Base-by-base conservation (phyloP, 2,888 invertebrate species). In the Adelognathus sp. region DNA sequence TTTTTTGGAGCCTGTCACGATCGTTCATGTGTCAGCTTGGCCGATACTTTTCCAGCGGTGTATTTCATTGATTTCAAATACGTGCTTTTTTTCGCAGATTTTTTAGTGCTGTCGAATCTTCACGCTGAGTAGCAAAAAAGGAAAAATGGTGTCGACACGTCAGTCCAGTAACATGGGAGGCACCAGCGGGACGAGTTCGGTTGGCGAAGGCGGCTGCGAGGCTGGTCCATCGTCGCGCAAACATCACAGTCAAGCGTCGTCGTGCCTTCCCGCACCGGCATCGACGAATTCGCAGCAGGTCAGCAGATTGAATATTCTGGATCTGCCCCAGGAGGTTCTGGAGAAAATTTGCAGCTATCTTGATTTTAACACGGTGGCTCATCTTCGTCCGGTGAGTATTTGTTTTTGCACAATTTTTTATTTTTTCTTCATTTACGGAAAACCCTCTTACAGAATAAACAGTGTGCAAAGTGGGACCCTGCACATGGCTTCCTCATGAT, bases 261-360 rank as follows among this genome's bases (percentile, higher is more conserved):
- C 71, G 1, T 66, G 66, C 27, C 31, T 52, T 61, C 70, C 50
- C 7, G 9, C 50, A 7, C 50, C 64, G 6, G 24, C 36, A 82
- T 39, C 71, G 50, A 58, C 76, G 16, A 50, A 58, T 85, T 79
- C 87, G 67, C 79, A 84, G 21, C 29, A 85, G 27, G 75, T 71
- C 31, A 80, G 85, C 50, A 83, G 84, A 29, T 69, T 91, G 27
- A 91, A 92, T 87, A 90, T 97, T 78, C 92, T 96, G 81, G 95
- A 97, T 91, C 92, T 97, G 87, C 97, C 97, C 21, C 93, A 94
- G 84, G 97, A 97, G 92, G 93, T 97, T 82, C 92, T 96, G 79
- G 95, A 96, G 88, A 96, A 96, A 91, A 95, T 97, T 84, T 94
- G 97, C 85, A 93, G 95, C 81, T 95, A 94, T 88, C 91, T 96